Percentiles rank a stretch among this genome's conserved stretches.
Conservation (phyloP, 2,888 invertebrate species). For the Boloria selene region DNA sequence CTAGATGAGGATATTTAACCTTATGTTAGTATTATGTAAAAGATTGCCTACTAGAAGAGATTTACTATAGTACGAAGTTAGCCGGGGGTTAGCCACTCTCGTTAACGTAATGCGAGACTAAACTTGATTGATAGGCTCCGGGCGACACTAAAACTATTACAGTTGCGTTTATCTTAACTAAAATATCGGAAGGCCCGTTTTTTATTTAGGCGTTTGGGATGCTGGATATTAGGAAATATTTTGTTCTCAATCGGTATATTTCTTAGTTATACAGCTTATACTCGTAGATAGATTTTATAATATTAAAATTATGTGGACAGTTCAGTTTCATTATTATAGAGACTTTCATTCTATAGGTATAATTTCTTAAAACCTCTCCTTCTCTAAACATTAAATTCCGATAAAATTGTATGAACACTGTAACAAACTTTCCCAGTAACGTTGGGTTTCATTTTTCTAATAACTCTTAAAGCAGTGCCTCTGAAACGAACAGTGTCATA, state of each 20-base stretch:
- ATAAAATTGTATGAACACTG: conserved; percentile 2
- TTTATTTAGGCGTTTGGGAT: conserved; percentile 15
- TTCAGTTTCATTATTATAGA: no score
- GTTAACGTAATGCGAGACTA: conserved; percentile 61
- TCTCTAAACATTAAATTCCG: not conserved
- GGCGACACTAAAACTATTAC: conserved; percentile 38
- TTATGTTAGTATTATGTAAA: conserved; percentile 14
- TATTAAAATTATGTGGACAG: no score
- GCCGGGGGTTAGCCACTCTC: conserved; percentile 42
- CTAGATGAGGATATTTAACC: no score
- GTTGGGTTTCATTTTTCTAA: conserved; percentile 32
- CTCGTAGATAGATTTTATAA: no score
- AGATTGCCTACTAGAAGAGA: conserved; percentile 28
- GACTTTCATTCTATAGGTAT: no score
- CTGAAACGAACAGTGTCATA: conserved; percentile 35
- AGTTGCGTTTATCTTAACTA: conserved; percentile 39
- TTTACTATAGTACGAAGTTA: conserved; percentile 37
- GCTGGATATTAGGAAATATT: not conserved
- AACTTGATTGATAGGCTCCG: conserved; percentile 56
- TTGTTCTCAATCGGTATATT: not conserved
- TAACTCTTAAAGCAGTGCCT: conserved; percentile 29
- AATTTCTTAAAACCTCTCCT: no score
- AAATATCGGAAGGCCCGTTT: conserved; percentile 23
- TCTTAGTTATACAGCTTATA: not conserved
- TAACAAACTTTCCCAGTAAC: conserved; percentile 24